Base-by-base conservation (phyloP, 23 tunicate genomes). In the Aplidium turbinatum region DNA sequence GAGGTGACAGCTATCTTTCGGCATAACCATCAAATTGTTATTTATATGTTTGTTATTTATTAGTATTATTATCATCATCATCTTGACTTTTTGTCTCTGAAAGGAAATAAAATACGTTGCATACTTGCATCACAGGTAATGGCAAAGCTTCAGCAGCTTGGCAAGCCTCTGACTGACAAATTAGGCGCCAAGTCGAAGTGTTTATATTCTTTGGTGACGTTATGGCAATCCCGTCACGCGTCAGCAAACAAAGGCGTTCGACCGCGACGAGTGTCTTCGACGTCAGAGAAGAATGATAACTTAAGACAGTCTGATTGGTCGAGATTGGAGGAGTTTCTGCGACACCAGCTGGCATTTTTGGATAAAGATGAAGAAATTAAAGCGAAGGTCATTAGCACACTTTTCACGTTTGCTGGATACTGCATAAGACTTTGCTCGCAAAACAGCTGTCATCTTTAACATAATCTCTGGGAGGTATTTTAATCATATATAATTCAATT, bases 341-440 rank as follows among this genome's bases (percentile, higher is more conserved):
- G 81, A 26, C 61, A 88, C 28, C 96, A 88, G 42, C 70, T 88
- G 24, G 87, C 86, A 16, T 88, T 81, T 33, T 63, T 88, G 9
- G 87, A 88, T 27, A 75, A 76, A 67, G 96, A 88, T 35, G 80
- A 81, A 47, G 96, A 81, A 75, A 88, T 88, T 51, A 75, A 83
- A 55, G 47, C 75, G 9, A 88, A 88, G 65, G 87, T 80, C 16
- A 5, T 16, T 54, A 5, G 61, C n/a, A n/a, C n/a, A n/a, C n/a
- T n/a, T n/a, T n/a, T n/a, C n/a, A n/a, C n/a, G n/a, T n/a, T n/a
- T n/a, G n/a, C n/a, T n/a, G n/a, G n/a, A n/a, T n/a, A n/a, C n/a
- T n/a, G n/a, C n/a, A n/a, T n/a, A n/a, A n/a, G n/a, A n/a, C n/a
- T n/a, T n/a, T n/a, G n/a, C n/a, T n/a, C n/a, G n/a, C n/a, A n/a